phyloP scores from a whole-genome alignment of 2,113 vertebrate genomes.

The Malurus cyaneus region DNA sequence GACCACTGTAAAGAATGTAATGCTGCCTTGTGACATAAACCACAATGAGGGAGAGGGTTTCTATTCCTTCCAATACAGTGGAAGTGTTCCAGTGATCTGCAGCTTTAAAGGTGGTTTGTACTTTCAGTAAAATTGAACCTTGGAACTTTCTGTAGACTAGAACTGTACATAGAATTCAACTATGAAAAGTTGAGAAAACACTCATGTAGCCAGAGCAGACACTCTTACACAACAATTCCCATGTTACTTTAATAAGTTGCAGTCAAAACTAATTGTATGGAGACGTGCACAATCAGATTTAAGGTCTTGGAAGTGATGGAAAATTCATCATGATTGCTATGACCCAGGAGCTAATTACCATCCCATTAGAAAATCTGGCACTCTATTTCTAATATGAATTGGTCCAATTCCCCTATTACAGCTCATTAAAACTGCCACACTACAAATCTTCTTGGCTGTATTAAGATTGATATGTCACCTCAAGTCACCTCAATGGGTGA shows the following conservation, averaged over 20 bases:
- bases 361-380: conserved; percentile 29
- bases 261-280: conserved; percentile 36
- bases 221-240: background rate
- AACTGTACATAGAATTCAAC: background rate
- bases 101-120: background rate
- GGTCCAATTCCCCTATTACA: conserved; percentile 7
- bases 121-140: background rate
- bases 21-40: background rate
- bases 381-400: conserved; percentile 13
- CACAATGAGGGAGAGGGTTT: background rate
- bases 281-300: conserved; percentile 23
- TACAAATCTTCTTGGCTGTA: background rate
- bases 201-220: background rate
- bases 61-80: background rate
- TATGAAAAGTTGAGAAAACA: too few relatives aligned
- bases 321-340: conserved; percentile 13
- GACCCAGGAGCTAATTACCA: conserved; percentile 31
- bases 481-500: background rate
- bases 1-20: background rate
- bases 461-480: conserved; percentile 28
- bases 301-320: conserved; percentile 16
- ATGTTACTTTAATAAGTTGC: conserved; percentile 13
- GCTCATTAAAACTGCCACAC: conserved; percentile 49
- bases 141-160: background rate
- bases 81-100: background rate